A percentile compares a stretch with the other conserved stretches of the same genome.
phyloP scores from a whole-genome alignment of 2,888 invertebrate genomes.

The Epinotia bilunana region DNA sequence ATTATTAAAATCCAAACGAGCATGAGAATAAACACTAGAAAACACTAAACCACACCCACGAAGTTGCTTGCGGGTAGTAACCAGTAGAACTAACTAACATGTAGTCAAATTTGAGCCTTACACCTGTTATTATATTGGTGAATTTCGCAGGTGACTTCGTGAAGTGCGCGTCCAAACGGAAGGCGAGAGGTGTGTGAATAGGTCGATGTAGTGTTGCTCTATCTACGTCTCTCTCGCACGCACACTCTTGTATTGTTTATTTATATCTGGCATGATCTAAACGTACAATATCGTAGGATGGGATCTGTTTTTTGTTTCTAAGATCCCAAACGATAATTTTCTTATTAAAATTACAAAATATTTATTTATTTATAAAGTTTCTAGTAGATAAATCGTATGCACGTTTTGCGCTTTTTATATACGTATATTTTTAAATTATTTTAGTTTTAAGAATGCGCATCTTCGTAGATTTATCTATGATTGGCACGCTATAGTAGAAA shows the following conservation, averaged over 20 bases:
- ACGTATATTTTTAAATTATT: slow-evolving; percentile 39
- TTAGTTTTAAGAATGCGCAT: slow-evolving; percentile 50
- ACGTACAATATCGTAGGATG: slow-evolving; percentile 17
- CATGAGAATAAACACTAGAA: slow-evolving; percentile 47
- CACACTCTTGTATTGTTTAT: slow-evolving; percentile 58
- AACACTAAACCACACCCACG: slow-evolving; percentile 71
- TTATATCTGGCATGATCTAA: slow-evolving; percentile 48
- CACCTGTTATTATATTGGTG: slow-evolving; percentile 62
- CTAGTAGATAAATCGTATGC: slow-evolving; percentile 55
- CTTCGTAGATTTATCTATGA: slow-evolving; percentile 48
- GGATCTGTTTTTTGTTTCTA: not conserved
- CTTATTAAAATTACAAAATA: slow-evolving; percentile 4
- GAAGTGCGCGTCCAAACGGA: slow-evolving; percentile 77
- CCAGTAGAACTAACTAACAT: slow-evolving; percentile 43
- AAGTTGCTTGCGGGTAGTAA: slow-evolving; percentile 74
- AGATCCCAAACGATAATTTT: not conserved
- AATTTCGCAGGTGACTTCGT: slow-evolving; percentile 84
- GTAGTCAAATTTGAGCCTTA: slow-evolving; percentile 58
- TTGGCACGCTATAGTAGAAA: slow-evolving; percentile 27
- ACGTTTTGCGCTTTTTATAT: slow-evolving; percentile 54
- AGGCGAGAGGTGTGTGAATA: slow-evolving; percentile 79
- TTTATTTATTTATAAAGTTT: slow-evolving; percentile 20
- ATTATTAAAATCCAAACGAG: slow-evolving; percentile 44
- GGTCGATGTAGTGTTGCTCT: slow-evolving; percentile 82
- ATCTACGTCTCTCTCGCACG: slow-evolving; percentile 80